Evolutionary conservation across 2,888 invertebrate genomes (phyloP), one percentile per base, ranked within the genome.

Genomic region (Bimastos eiseni): DNA sequence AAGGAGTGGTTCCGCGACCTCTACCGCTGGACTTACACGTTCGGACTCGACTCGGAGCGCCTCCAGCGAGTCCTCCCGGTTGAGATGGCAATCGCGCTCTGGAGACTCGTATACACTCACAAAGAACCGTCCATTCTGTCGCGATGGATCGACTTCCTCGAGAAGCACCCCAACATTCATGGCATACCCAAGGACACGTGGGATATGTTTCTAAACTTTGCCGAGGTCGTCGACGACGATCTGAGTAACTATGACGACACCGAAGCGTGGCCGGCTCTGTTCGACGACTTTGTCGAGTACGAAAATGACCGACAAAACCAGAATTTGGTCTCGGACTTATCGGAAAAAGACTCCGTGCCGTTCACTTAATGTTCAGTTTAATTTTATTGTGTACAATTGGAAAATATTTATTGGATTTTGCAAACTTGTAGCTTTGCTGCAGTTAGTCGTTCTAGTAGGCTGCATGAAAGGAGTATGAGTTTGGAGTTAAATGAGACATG

Each of bases 171-270:
- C 93, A 93, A 97, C 90, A 97, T 98, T 92, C 96, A 98, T 94
- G 98, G 98, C 92, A 97, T 98, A 94, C 98, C 98, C 33, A 94
- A 94, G 91, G 98, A 98, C 95, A 98, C 98, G 91, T 98, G 98
- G 98, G 97, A 98, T 95, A 98, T 98, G 98, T 98, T 98, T 96
- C 96, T 98, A 94, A 98, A 98, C 96, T 98, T 98, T 95, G 97
- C 97, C 93, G 98, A 98, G 95, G 97, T 97, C 95, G 97, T 98
- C 93, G 97, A 97, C 83, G 96, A 97, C 94, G 98, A 98, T 96
- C 97, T 98, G 95, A 97, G 97, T 94, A 97, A 97, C 94, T 98
- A 98, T 94, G 98, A 98, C 96, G 98, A 98, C 95, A 97, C 98
- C 90, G 98, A 98, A 96, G 98, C 98, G 90, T 98, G 98, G 98